Evolutionary conservation across 2,113 vertebrate genomes (phyloP), one percentile per base, ranked within the genome.

Genomic region (Indri indri): DNA sequence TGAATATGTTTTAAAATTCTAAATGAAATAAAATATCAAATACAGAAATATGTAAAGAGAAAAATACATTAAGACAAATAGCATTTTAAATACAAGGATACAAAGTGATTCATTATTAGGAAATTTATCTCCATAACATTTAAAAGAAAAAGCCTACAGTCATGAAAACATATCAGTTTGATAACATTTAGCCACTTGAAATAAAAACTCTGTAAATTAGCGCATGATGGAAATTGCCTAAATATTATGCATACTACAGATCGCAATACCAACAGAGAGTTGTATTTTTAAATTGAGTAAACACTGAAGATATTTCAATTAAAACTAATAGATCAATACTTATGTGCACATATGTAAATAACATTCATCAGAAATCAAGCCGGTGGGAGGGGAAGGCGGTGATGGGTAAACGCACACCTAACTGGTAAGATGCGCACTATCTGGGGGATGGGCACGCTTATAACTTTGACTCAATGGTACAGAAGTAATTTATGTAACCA

Each of bases 1-100:
- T 84, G 42, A 63, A 50, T 73, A 73, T 92, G 34, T 91, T 71
- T 91, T 79, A 91, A 66, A 90, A 86, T 91, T 71, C 25, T 61
- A 52, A 70, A 3, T 61, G 52, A 86, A 91, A 71, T 79, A 80
- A 90, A 76, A 30, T 82, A 23, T 17, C 34, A 80, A 85, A 40
- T 59, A 73, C 6, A 84, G 54, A 57, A 71, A 63, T 50, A 42
- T n/a, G 73, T 82, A 7, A 80, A 54, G 37, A 73, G 57, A 42
- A 74, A 63, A 57, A 70, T 8, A 54, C 25, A 34, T 52, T 45
- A 52, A n/a, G 34, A 54, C 8, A 95, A 65, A 45, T 65, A 42
- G 3, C 11, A 5, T 91, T 50, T 90, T 90, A 79, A 6, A n/a
- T 61, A 9, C 5, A 27, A 32, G 25, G 18, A 25, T n/a, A 40